Percentiles rank a stretch among this genome's conserved stretches.
These are phyloP conservation scores for Drosophila stalkeri DNA, from an alignment of 2,888 invertebrate genomes.

Conservation along the genomic window DNA sequence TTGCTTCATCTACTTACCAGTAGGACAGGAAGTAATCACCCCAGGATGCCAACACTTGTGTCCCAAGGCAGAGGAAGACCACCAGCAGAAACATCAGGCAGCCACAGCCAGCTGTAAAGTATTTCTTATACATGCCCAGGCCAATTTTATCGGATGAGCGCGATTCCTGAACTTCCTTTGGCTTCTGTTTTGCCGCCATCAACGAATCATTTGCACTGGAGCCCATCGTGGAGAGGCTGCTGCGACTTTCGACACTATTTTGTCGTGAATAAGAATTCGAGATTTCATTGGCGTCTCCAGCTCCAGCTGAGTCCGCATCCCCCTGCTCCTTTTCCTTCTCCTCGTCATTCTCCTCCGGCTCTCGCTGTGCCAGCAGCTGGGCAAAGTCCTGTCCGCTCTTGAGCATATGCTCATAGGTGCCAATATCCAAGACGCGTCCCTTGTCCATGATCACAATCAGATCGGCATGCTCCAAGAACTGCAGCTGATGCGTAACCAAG, in stretches of 20 bases:
- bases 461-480: conserved; percentile 90
- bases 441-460: conserved; percentile 85
- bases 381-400: conserved; percentile 92
- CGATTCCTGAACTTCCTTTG: conserved; percentile 86
- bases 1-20: conserved; percentile 86
- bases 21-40: conserved; percentile 92
- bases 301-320: conserved; percentile 13
- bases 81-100: conserved; percentile 87
- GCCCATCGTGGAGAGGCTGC: conserved; percentile 85
- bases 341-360: conserved; percentile 56
- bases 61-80: conserved; percentile 87
- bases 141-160: conserved; percentile 88
- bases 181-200: conserved; percentile 44
- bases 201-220: conserved; percentile 83
- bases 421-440: conserved; percentile 86
- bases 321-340: conserved; percentile 36
- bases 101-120: conserved; percentile 90
- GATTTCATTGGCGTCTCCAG: conserved; percentile 15
- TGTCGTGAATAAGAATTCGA: conserved; percentile 58
- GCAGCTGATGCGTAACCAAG: conserved; percentile 93
- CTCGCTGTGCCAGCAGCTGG: conserved; percentile 87
- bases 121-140: conserved; percentile 87
- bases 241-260: conserved; percentile 78
- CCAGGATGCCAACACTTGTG: conserved; percentile 90
- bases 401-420: conserved; percentile 90